Evolutionary conservation across 2,113 vertebrate genomes (phyloP).

Genomic region (Petroica traversi): DNA sequence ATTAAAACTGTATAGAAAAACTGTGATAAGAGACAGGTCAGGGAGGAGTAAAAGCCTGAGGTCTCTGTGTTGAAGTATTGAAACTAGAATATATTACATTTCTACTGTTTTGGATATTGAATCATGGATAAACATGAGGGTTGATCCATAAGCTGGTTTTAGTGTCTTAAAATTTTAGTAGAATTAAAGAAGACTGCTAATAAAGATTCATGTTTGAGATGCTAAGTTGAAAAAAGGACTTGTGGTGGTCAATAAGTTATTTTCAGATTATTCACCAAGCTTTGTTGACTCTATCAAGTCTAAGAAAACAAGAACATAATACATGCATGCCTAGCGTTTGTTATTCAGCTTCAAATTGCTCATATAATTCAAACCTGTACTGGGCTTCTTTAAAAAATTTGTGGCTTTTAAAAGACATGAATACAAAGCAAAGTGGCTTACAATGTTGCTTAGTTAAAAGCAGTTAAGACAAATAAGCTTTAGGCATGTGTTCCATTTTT

Average conservation of each 20-base stretch:
- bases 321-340: rapidly evolving
- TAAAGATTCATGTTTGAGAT: background rate
- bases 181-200: background rate
- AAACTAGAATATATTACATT: background rate
- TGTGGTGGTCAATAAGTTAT: background rate
- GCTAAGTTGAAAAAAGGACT: background rate
- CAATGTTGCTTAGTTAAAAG: background rate
- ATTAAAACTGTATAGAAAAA: background rate
- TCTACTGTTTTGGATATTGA: background rate
- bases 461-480: background rate
- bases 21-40: background rate
- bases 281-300: background rate
- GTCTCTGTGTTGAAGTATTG: background rate
- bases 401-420: background rate
- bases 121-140: background rate
- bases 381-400: background rate
- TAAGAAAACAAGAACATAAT: background rate
- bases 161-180: background rate
- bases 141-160: background rate
- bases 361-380: background rate
- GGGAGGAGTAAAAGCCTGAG: background rate
- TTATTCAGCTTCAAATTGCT: background rate
- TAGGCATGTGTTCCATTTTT: background rate
- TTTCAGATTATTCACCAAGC: background rate
- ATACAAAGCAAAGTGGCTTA: background rate